Evolutionary conservation across 2,797 vertebrate species (phyloP), one percentile per base, ranked within the genome.

Genomic region (Emys orbicularis): DNA sequence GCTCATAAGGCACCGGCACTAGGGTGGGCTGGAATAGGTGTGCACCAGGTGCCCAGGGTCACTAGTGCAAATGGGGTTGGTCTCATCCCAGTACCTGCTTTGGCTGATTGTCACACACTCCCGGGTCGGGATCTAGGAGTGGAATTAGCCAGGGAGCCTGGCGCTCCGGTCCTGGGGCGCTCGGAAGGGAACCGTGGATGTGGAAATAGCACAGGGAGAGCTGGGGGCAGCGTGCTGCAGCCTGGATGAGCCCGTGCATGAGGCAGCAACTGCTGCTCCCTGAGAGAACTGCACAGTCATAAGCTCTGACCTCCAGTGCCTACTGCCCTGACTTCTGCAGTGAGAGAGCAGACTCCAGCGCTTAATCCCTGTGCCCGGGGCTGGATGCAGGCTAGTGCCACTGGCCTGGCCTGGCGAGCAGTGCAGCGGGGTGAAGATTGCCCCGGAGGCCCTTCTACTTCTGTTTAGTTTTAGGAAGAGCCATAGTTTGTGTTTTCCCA

Each of bases 401-500:
- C n/a, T 0, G 0, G 61, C 34, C 23, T 16, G 37, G 57, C 87
- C 44, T 61, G 29, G 4, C 23, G 34, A 9, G 18, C 21, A 82
- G 81, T 53, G 61, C 31, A 65, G 81, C 85, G 56, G 85, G 93
- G 74, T 79, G 61, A 49, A 86, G 50, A 50, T 50, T 13, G 2
- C 50, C 50, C 86, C 87, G 47, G 52, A 85, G 83, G 88, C 50
- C 85, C 47, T 12, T 86, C 89, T 91, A 19, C 83, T 81, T 92
- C 92, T 54, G 8, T 47, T 47, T 50, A 16, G 91, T 77, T 83
- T 89, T 94, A 53, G 86, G 74, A 91, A 90, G 72, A 87, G 96
- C 84, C 91, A 27, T 25, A 83, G 27, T 96, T 96, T 95, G 81
- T 92, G 85, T 34, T 93, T 96, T 84, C 94, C 77, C 83, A 86